A percentile compares a stretch with the other conserved stretches of the same genome.
Conservation (phyloP, 2,888 invertebrate species). For the Synergus itoensis region DNA sequence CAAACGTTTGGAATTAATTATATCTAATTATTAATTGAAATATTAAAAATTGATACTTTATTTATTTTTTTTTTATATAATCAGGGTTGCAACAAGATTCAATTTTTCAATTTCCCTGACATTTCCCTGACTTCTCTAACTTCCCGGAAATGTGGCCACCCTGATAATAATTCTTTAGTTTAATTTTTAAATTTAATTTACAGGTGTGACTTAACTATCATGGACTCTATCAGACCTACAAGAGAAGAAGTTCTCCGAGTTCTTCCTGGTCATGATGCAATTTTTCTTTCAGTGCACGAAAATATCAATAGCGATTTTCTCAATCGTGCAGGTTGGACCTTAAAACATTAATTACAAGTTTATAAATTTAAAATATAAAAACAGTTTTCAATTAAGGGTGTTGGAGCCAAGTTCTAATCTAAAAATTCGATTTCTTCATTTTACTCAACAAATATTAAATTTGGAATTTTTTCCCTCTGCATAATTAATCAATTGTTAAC, state of each 20-base stretch:
- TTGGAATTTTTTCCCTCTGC: too few relatives aligned
- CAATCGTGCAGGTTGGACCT: conserved; percentile 81
- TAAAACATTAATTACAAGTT: conserved; percentile 3
- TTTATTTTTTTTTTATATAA: conserved; percentile 3
- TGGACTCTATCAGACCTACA: conserved; percentile 55
- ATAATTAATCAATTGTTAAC: too few relatives aligned
- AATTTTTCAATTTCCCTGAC: too few relatives aligned
- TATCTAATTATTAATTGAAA: neutral
- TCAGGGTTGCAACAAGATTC: too few relatives aligned
- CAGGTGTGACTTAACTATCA: conserved; percentile 71
- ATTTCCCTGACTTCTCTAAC: too few relatives aligned
- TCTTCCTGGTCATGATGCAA: conserved; percentile 69
- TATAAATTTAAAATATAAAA: neutral
- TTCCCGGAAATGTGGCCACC: too few relatives aligned
- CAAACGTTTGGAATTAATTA: neutral
- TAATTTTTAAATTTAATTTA: conserved; percentile 30
- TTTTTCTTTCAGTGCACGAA: conserved; percentile 61
- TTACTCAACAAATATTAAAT: too few relatives aligned
- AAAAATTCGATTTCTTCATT: too few relatives aligned
- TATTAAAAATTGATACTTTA: neutral
- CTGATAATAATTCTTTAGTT: too few relatives aligned
- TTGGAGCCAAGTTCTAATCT: too few relatives aligned
- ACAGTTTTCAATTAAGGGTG: neutral
- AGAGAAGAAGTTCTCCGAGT: conserved; percentile 64
- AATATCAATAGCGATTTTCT: conserved; percentile 81